Evolutionary conservation across 2,888 invertebrate species (phyloP).

Genomic region (Napeogenes sylphis): DNA sequence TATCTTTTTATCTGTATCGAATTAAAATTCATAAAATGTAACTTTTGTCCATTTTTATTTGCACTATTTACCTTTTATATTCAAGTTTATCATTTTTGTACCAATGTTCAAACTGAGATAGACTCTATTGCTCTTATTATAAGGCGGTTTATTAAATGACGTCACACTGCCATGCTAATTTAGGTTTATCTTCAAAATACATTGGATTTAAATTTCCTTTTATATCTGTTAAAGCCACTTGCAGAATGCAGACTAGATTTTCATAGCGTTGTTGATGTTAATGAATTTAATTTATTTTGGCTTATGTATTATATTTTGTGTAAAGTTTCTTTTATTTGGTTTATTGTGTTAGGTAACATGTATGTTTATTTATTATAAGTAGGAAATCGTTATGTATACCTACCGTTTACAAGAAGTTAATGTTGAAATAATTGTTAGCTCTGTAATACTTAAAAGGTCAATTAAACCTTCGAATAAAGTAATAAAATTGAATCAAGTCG

Average conservation of each 20-base stretch:
- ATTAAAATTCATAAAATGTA: not conserved
- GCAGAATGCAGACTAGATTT: not conserved
- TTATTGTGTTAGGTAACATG: too few species aligned
- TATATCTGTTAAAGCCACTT: slow-evolving; percentile 2
- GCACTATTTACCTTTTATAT: slow-evolving; percentile 2
- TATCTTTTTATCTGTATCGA: not conserved
- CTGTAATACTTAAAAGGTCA: too few species aligned
- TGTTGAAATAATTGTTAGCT: too few species aligned
- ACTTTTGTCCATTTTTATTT: not conserved
- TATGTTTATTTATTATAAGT: too few species aligned
- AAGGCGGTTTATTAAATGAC: not conserved
- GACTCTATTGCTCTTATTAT: not conserved
- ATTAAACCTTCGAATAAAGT: not conserved
- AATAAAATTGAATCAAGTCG: slow-evolving; percentile 12
- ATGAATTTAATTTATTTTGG: not conserved
- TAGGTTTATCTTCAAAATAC: slow-evolving; percentile 7
- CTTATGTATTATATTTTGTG: too few species aligned
- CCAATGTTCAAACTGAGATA: not conserved
- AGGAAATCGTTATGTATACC: too few species aligned
- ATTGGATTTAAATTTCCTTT: slow-evolving; percentile 3
- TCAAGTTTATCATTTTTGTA: not conserved
- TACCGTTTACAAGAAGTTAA: too few species aligned
- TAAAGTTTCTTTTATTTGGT: too few species aligned
- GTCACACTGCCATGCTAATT: not conserved
- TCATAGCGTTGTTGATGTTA: not conserved